These are phyloP conservation scores for Geodia barretti DNA, from an alignment of 37 sponge, comb jelly and placozoan species.

Conservation along the genomic window DNA sequence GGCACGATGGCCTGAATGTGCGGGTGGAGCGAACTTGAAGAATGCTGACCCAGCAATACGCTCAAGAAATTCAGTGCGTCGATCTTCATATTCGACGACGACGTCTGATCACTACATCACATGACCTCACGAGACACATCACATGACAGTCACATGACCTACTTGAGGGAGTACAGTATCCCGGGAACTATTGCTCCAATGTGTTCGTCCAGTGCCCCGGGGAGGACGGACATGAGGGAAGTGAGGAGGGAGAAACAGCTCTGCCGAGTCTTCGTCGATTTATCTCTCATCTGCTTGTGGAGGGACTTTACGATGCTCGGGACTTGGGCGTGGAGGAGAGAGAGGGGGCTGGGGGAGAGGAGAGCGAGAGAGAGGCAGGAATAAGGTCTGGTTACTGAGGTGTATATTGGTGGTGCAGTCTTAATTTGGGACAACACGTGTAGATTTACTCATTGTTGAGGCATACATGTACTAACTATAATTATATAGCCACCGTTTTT, in stretches of 20 bases:
- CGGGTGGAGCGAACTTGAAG: constrained; percentile 79
- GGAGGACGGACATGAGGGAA: constrained; percentile 81
- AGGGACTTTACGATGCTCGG: constrained; percentile 83
- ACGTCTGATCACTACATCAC: constrained; percentile 68
- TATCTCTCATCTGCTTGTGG: constrained; percentile 89
- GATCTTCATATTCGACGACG: constrained; percentile 96
- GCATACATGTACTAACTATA: too few relatives aligned
- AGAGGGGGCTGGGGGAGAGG: constrained; percentile 39
- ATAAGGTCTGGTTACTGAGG: too few relatives aligned
- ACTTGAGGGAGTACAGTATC: constrained; percentile 86
- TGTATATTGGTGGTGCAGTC: too few relatives aligned
- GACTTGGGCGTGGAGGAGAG: constrained; percentile 73
- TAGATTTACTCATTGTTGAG: too few relatives aligned
- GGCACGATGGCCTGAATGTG: constrained; percentile 76
- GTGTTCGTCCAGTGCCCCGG: constrained; percentile 87
- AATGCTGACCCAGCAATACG: constrained; percentile 79
- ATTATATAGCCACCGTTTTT: too few relatives aligned
- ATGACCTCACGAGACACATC: neutral
- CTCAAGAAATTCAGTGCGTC: constrained; percentile 91
- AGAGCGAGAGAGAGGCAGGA: too few relatives aligned
- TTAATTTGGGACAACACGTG: too few relatives aligned
- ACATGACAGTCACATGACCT: constrained; percentile 19
- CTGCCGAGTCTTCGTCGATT: constrained; percentile 89
- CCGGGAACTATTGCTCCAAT: constrained; percentile 86
- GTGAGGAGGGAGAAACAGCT: constrained; percentile 94